phyloP scores from a whole-genome alignment of 1,140 invertebrate genomes.

The Sipha flava region DNA sequence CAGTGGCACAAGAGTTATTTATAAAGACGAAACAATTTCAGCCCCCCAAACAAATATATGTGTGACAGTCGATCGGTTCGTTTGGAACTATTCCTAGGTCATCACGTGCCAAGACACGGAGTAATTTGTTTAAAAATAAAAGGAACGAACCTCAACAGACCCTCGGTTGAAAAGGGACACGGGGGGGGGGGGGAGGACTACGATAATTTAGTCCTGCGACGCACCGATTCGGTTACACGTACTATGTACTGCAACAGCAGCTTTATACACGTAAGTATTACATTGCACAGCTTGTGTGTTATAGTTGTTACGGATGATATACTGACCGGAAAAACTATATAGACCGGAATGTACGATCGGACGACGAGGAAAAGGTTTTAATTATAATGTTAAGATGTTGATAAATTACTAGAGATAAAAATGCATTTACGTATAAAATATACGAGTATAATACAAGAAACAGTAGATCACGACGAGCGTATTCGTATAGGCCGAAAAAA shows the following conservation, averaged over 20 bases:
- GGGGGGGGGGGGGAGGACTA: not conserved
- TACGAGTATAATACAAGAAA: too few species aligned
- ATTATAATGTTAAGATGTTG: too few species aligned
- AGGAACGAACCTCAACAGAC: conserved; percentile 6
- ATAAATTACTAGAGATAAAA: too few species aligned
- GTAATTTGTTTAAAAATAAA: conserved; percentile 26
- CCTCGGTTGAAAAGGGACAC: conserved; percentile 9
- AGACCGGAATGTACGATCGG: too few species aligned
- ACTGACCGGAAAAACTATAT: not conserved
- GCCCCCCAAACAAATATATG: conserved; percentile 7
- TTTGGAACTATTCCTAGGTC: conserved; percentile 7
- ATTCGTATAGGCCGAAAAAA: too few species aligned
- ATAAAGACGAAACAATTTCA: conserved; percentile 16
- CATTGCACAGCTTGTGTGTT: too few species aligned
- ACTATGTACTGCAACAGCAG: not conserved
- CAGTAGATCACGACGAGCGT: too few species aligned
- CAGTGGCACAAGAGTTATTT: not conserved
- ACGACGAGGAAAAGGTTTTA: too few species aligned
- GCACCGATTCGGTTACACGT: not conserved
- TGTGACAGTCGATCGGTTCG: not conserved
- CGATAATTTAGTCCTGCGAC: not conserved
- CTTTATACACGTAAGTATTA: not conserved
- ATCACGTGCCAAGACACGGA: conserved; percentile 23
- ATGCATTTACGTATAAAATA: too few species aligned
- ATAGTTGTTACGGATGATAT: too few species aligned